Conservation (phyloP, 2,888 invertebrate genomes). For the Cynaeus angustus region DNA sequence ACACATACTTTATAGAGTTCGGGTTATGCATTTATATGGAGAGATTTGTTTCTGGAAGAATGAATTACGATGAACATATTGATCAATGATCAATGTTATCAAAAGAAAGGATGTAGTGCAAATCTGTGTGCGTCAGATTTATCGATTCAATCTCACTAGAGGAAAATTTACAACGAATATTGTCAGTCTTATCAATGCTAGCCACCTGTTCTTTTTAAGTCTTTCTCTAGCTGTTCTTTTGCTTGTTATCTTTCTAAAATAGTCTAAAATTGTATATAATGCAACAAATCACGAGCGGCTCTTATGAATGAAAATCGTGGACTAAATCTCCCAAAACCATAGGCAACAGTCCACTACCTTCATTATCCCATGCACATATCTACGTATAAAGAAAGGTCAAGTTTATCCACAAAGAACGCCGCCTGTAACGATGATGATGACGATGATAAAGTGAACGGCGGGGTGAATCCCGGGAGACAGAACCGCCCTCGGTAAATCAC, state of each 20-base stretch:
- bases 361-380: slow-evolving; percentile 5
- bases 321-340: not conserved
- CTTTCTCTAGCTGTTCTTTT: not conserved
- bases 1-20: slow-evolving; percentile 28
- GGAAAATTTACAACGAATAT: slow-evolving; percentile 21
- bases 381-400: slow-evolving; percentile 35
- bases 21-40: slow-evolving; percentile 45
- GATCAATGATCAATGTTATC: slow-evolving; percentile 27
- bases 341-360: not conserved
- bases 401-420: slow-evolving; percentile 23
- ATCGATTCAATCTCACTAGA: slow-evolving; percentile 2
- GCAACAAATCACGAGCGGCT: no score
- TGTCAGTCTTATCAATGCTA: slow-evolving; percentile 24
- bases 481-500: slow-evolving; percentile 37
- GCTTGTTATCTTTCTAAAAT: no score
- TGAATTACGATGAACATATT: slow-evolving; percentile 33
- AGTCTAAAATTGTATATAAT: no score
- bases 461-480: slow-evolving; percentile 3
- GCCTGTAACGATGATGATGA: slow-evolving; percentile 19
- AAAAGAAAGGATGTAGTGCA: slow-evolving; percentile 22
- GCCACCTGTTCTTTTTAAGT: not conserved
- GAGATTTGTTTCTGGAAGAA: slow-evolving; percentile 34
- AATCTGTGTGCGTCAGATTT: not conserved
- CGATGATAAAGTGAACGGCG: slow-evolving; percentile 9
- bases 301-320: no score